phyloP scores from a whole-genome alignment of 2,888 invertebrate species.

The Tuta absoluta region DNA sequence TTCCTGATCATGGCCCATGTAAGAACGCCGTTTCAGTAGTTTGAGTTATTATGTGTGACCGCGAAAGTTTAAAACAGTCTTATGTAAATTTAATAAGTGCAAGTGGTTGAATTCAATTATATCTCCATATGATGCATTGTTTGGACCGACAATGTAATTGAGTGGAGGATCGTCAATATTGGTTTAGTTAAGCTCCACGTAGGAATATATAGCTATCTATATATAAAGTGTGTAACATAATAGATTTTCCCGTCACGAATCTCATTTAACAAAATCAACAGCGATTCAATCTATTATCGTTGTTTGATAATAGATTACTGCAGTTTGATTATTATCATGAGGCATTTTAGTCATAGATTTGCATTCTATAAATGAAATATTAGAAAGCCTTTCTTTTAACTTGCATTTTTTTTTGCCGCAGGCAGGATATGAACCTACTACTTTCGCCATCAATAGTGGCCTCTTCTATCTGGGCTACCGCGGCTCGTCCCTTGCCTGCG shows the following conservation, averaged over 20 bases:
- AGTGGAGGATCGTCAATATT: neutral
- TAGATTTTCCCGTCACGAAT: slow-evolving; percentile 10
- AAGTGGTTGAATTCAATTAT: neutral
- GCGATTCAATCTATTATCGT: neutral
- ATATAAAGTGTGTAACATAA: neutral
- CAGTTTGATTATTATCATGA: neutral
- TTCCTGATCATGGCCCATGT: too few species aligned
- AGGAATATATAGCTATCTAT: neutral
- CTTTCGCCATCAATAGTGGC: too few species aligned
- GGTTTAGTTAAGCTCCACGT: neutral
- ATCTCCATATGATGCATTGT: neutral
- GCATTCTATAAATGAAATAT: too few species aligned
- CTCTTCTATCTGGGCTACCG: too few species aligned
- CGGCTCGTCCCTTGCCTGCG: too few species aligned
- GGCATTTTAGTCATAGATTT: too few species aligned
- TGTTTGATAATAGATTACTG: slow-evolving; percentile 2
- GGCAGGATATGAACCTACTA: too few species aligned
- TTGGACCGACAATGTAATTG: neutral
- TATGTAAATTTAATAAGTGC: neutral
- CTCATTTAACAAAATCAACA: slow-evolving; percentile 26
- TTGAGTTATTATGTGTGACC: too few species aligned
- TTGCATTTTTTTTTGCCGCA: too few species aligned
- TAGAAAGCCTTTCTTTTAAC: too few species aligned
- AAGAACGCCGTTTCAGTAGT: too few species aligned
- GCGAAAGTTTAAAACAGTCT: too few species aligned